These are phyloP conservation scores for Pachyseris speciosa DNA, from an alignment of 64 coral and sea anemone genomes.

Conservation along the genomic window DNA sequence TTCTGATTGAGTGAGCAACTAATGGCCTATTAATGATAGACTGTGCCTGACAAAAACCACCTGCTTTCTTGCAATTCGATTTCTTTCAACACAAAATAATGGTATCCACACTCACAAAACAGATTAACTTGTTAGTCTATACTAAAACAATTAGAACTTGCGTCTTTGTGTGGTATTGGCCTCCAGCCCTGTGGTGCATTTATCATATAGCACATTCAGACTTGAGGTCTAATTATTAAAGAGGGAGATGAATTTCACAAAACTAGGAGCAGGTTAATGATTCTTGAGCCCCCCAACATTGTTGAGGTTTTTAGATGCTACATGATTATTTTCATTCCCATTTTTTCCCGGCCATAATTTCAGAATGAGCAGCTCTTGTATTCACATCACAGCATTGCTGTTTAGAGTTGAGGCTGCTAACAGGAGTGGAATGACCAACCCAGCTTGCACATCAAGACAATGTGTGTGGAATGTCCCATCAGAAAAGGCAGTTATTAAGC, in stretches of 20 bases:
- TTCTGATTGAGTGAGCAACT: constrained; percentile 47
- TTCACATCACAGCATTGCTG: constrained; percentile 75
- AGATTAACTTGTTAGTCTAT: constrained; percentile 29
- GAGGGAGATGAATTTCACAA: constrained; percentile 2
- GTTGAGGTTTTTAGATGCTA: background rate
- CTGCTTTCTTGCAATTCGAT: constrained; percentile 9
- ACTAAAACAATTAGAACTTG: constrained; percentile 27
- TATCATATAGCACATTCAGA: background rate
- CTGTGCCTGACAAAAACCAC: constrained; percentile 27
- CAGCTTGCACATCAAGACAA: constrained; percentile 65
- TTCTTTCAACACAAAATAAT: constrained; percentile 10
- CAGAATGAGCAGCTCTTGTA: constrained; percentile 72
- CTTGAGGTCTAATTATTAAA: constrained; percentile 1
- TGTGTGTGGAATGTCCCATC: constrained; percentile 69
- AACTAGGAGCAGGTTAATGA: constrained; percentile 22
- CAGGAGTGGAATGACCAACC: constrained; percentile 58
- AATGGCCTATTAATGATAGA: constrained; percentile 44
- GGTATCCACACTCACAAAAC: constrained; percentile 12
- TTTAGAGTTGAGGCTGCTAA: constrained; percentile 72
- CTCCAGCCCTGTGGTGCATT: background rate
- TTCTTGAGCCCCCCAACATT: background rate
- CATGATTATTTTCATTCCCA: constrained; percentile 17
- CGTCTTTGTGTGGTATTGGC: constrained; percentile 19
- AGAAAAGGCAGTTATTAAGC: constrained; percentile 45
- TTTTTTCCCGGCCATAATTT: constrained; percentile 59